These are phyloP conservation scores for Lymantria monacha DNA, from an alignment of 2,888 invertebrate species.

Conservation along the genomic window DNA sequence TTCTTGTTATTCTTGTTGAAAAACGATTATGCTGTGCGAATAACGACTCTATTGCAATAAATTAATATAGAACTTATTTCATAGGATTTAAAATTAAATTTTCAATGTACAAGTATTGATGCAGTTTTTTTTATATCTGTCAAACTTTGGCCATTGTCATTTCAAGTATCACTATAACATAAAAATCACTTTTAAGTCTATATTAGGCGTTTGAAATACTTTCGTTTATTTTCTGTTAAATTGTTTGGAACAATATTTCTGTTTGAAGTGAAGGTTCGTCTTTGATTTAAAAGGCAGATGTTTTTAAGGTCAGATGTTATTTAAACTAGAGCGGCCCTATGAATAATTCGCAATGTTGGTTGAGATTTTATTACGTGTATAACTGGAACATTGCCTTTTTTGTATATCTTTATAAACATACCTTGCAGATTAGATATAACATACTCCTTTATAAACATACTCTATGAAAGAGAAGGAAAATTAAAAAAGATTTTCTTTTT, in stretches of 20 bases:
- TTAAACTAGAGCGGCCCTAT: too few relatives aligned
- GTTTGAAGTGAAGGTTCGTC: background rate
- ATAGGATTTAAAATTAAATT: background rate
- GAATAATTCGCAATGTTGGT: too few relatives aligned
- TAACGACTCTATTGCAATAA: conserved; percentile 24
- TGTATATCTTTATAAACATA: too few relatives aligned
- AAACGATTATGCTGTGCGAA: conserved; percentile 20
- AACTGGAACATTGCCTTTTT: too few relatives aligned
- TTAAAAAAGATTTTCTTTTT: too few relatives aligned
- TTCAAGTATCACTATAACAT: conserved; percentile 22
- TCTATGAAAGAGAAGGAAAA: too few relatives aligned
- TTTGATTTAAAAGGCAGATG: conserved; percentile 3
- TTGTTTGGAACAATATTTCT: conserved; percentile 23
- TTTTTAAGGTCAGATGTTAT: background rate
- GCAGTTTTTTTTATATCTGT: conserved; percentile 18
- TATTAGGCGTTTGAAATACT: conserved; percentile 33
- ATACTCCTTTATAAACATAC: too few relatives aligned
- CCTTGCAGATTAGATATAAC: too few relatives aligned
- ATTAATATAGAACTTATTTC: conserved; percentile 14
- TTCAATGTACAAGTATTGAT: conserved; percentile 1
- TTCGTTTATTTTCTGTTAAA: conserved; percentile 26
- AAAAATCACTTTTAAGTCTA: conserved; percentile 32
- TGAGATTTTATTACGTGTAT: too few relatives aligned
- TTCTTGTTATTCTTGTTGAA: conserved; percentile 17
- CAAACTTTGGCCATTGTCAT: conserved; percentile 30